Evolutionary conservation across 2,797 vertebrate genomes (phyloP).

Genomic region (Pseudocheirus occidentalis): DNA sequence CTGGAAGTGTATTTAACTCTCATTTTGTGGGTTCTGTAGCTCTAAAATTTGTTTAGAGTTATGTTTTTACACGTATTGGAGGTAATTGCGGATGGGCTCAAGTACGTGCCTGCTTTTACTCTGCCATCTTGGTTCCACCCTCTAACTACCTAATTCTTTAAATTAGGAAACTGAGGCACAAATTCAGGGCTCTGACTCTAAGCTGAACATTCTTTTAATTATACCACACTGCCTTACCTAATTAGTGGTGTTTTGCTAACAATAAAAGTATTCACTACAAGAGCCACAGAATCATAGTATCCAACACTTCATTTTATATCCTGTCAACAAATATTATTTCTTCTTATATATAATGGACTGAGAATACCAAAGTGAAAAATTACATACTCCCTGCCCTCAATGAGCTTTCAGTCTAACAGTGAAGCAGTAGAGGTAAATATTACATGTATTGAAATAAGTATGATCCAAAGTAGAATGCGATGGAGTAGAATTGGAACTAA

Average conservation of each 20-base stretch:
- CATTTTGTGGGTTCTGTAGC: too few relatives aligned
- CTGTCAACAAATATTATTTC: background rate
- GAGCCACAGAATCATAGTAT: background rate
- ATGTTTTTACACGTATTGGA: too few relatives aligned
- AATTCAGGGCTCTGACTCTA: background rate
- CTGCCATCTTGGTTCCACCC: too few relatives aligned
- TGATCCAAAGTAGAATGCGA: background rate
- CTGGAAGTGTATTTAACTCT: too few relatives aligned
- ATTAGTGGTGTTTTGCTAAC: background rate
- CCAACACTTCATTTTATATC: background rate
- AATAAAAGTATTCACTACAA: background rate
- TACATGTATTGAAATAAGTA: background rate
- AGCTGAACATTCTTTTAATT: background rate
- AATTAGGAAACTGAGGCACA: background rate
- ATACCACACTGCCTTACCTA: background rate
- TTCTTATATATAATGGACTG: background rate
- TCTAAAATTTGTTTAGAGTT: too few relatives aligned
- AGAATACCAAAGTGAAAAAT: background rate
- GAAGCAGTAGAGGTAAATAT: background rate
- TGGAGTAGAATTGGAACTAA: background rate
- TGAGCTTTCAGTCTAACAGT: background rate
- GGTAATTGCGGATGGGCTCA: too few relatives aligned
- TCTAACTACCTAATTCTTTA: background rate
- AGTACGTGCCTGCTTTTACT: too few relatives aligned
- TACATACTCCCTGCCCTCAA: background rate